These are phyloP conservation scores for Onychomys arenicola DNA, from an alignment of 2,797 vertebrate species.

Conservation along the genomic window DNA sequence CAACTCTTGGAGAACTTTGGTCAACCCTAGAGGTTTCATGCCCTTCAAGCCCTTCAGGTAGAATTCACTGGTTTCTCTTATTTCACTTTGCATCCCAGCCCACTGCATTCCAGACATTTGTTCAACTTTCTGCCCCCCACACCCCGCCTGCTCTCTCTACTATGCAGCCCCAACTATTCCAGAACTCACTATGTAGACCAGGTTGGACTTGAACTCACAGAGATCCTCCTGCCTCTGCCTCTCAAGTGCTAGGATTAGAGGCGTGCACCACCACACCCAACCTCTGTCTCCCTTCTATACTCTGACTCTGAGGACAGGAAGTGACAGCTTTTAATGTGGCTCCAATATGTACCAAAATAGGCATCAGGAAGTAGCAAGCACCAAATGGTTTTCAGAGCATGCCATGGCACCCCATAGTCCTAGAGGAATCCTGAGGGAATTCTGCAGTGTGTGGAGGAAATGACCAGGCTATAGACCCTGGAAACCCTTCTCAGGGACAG, in stretches of 20 bases:
- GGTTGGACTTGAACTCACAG: not conserved
- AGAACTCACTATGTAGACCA: not conserved
- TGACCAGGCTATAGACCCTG: not conserved
- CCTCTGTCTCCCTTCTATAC: not conserved
- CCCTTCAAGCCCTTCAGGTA: not conserved
- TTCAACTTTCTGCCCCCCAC: not conserved
- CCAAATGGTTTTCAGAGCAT: not conserved
- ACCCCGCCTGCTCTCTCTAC: not conserved
- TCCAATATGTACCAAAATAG: not conserved
- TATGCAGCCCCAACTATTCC: not conserved
- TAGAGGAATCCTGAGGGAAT: not conserved
- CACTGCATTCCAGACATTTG: not conserved
- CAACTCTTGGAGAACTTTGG: not conserved
- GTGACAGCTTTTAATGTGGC: not conserved
- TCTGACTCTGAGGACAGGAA: not conserved
- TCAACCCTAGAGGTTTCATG: not conserved
- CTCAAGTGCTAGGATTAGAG: not conserved
- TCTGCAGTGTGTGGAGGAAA: not conserved
- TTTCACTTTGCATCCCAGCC: not conserved
- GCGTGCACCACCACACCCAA: not conserved
- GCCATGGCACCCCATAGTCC: not conserved
- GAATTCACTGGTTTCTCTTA: not conserved
- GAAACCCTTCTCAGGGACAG: not conserved
- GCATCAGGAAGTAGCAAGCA: not conserved
- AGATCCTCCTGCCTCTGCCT: not conserved